Base-by-base conservation (phyloP, 2,113 vertebrate species). In the Nyctibius bracteatus region DNA sequence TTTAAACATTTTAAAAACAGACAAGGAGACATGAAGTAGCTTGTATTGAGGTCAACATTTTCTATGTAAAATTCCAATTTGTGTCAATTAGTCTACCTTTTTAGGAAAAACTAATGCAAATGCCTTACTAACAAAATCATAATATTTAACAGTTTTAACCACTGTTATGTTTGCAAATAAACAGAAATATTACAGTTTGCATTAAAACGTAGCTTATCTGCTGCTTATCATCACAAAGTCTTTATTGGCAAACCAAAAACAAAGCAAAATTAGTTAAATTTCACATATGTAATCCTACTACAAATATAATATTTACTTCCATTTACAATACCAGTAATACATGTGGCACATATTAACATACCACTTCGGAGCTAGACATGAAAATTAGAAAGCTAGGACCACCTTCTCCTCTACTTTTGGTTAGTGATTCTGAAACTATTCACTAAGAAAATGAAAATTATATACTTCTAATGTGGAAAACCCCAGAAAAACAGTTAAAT, bases 341-440 rank as follows among this genome's bases (percentile, higher is more conserved):
- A 54, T 5, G 10, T 24, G n/a, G 33, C 9, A 61, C 7, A 37
- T 52, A 71, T 12, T 57, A 78, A 49, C 13, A 62, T 8, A 67
- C 11, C 5, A 44, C 12, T 91, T 63, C 0, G 0, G 22, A 77
- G n/a, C 61, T 1, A 94, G 18, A 58, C 1, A 4, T 15, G 39
- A 67, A 88, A 89, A 47, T 35, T 9, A 37, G 16, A 80, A 51
- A 59, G 33, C 25, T 43, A 61, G 8, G 21, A 57, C 25, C 23
- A 35, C 21, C 10, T 89, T 83, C 35, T 59, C n/a, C 14, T 74
- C 58, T 65, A 54, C 8, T 77, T 82, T 31, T 57, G 13, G 5
- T 65, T 73, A 83, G 22, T 63, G 6, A 35, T 68, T 57, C 44
- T 67, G 80, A 82, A 92, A 79, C 7, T 12, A 62, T 49, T 71